A percentile compares a stretch with the other conserved stretches of the same genome.
phyloP scores from a whole-genome alignment of 2,888 invertebrate species.

The Eristalis arbustorum region DNA sequence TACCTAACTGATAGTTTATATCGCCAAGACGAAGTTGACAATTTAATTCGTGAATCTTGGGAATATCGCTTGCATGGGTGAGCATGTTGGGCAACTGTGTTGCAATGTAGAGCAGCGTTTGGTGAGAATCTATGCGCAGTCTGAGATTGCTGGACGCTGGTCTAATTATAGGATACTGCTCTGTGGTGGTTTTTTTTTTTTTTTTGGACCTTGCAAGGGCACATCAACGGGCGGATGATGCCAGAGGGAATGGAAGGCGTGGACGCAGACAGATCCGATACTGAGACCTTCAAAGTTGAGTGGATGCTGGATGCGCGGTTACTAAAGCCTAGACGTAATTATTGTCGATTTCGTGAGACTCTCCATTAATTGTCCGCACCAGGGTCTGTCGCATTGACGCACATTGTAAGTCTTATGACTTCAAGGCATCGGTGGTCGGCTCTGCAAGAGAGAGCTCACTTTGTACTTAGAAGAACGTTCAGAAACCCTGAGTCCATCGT shows the following conservation, averaged over 20 bases:
- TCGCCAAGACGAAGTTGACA: conserved; percentile 57
- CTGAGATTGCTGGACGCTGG: background rate
- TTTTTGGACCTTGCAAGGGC: background rate
- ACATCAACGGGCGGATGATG: background rate
- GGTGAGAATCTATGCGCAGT: background rate
- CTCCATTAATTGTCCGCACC: too few species aligned
- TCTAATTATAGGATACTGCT: background rate
- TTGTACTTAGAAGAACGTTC: too few species aligned
- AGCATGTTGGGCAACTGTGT: background rate
- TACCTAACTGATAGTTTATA: conserved; percentile 43
- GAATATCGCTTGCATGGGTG: background rate
- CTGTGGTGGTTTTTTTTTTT: background rate
- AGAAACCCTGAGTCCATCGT: too few species aligned
- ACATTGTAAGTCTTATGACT: too few species aligned
- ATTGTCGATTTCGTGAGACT: background rate
- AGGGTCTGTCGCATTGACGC: too few species aligned
- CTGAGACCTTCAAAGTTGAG: background rate
- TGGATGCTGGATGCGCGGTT: background rate
- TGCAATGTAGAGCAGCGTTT: background rate
- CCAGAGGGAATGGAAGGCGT: background rate
- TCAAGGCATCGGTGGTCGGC: too few species aligned
- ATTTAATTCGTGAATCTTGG: conserved; percentile 36
- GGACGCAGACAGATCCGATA: background rate
- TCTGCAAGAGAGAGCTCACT: too few species aligned
- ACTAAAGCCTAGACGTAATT: background rate